Percentiles rank a stretch among this genome's conserved stretches.
phyloP scores from a whole-genome alignment of 2,797 vertebrate genomes.

The Spatula versicolor region DNA sequence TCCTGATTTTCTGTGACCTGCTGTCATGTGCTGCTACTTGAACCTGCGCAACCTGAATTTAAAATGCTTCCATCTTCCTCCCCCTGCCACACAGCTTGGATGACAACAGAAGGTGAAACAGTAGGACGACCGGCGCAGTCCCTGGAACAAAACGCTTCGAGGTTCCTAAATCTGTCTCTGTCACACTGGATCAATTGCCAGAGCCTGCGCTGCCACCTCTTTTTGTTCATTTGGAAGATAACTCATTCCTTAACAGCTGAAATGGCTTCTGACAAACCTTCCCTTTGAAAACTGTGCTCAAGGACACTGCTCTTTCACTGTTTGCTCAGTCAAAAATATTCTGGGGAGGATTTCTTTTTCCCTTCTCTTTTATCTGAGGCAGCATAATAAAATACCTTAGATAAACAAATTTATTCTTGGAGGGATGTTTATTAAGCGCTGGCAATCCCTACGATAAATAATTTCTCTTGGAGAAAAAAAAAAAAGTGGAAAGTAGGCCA shows the following conservation, averaged over 20 bases:
- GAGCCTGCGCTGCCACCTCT: background rate
- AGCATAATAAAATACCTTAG: conserved; percentile 73
- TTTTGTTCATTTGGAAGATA: conserved; percentile 61
- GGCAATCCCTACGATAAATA: conserved; percentile 66
- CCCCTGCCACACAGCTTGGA: background rate
- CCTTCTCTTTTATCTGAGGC: conserved; percentile 59
- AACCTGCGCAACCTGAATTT: conserved; percentile 45
- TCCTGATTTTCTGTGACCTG: conserved; percentile 6
- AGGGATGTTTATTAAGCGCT: conserved; percentile 61
- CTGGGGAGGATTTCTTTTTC: background rate
- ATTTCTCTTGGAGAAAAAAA: conserved; percentile 45
- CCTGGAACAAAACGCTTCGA: conserved; percentile 50
- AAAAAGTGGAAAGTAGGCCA: conserved; percentile 51
- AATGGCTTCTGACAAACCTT: conserved; percentile 67
- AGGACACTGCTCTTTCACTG: conserved; percentile 62
- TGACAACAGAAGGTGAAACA: conserved; percentile 51
- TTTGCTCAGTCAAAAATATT: conserved; percentile 62
- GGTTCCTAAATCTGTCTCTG: conserved; percentile 61
- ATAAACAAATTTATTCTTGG: conserved; percentile 75
- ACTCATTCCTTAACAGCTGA: conserved; percentile 57
- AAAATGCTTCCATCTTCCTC: background rate
- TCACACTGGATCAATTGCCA: conserved; percentile 43
- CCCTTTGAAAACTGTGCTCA: conserved; percentile 63
- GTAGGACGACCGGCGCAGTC: conserved; percentile 25
- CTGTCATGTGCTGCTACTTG: background rate